phyloP scores from a whole-genome alignment of 2,888 invertebrate species.

The Cotesia congregata region DNA sequence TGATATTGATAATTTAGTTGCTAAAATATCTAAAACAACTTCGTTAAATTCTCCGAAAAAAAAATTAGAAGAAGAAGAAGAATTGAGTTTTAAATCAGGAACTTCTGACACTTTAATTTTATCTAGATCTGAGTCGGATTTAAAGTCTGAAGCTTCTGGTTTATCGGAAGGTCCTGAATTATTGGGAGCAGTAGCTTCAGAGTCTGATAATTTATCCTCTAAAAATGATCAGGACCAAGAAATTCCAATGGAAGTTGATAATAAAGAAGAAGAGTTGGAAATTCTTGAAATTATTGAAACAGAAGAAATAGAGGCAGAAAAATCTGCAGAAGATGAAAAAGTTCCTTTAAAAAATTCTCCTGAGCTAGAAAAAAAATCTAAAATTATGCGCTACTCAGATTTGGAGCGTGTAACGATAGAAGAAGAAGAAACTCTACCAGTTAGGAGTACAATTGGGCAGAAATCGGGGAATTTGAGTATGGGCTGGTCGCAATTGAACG shows the following conservation, averaged over 20 bases:
- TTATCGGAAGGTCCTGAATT: not conserved
- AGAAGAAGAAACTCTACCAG: slow-evolving; percentile 51
- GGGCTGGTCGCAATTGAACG: slow-evolving; percentile 37
- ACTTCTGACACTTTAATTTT: not conserved
- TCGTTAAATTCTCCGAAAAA: not conserved
- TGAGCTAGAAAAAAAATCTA: slow-evolving; percentile 34
- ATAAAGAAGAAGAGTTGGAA: slow-evolving; percentile 56
- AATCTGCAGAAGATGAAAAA: slow-evolving; percentile 29
- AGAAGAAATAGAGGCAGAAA: slow-evolving; percentile 54
- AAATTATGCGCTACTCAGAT: slow-evolving; percentile 9
- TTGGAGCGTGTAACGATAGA: slow-evolving; percentile 46
- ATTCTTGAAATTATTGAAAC: slow-evolving; percentile 64
- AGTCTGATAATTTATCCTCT: not conserved
- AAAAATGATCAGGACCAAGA: not conserved
- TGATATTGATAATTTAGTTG: slow-evolving; percentile 34
- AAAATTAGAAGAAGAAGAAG: slow-evolving; percentile 21
- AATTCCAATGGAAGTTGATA: not conserved
- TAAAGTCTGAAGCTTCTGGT: not conserved
- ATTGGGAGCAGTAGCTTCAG: not conserved
- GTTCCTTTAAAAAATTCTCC: not conserved
- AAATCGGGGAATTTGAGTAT: slow-evolving; percentile 47
- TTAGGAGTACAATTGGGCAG: slow-evolving; percentile 6
- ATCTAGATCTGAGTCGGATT: not conserved
- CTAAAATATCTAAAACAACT: slow-evolving; percentile 29
- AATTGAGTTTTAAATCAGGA: not conserved